A percentile compares a stretch with the other conserved stretches of the same genome.
Conservation (phyloP, 1,140 invertebrate species). For the Drosophila ogumai region DNA sequence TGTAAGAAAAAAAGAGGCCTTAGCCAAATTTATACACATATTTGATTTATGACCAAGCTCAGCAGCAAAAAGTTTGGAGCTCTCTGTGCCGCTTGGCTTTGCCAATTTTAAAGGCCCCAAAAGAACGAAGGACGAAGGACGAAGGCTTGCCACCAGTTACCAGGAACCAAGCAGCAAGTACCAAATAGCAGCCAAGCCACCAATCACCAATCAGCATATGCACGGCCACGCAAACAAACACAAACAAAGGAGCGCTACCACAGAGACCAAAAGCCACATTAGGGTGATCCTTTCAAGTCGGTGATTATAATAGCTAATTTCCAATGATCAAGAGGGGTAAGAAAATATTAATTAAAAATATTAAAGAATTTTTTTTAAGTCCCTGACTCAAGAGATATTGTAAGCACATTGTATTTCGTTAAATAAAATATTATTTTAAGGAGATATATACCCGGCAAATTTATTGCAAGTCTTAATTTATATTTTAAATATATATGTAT, state of each 20-base stretch:
- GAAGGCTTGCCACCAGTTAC: slow-evolving; percentile 45
- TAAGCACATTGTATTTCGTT: neutral
- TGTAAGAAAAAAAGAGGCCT: slow-evolving; percentile 10
- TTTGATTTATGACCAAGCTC: slow-evolving; percentile 63
- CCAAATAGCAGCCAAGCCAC: slow-evolving; percentile 17
- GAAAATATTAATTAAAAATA: neutral
- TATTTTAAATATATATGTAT: no score
- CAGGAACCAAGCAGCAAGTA: slow-evolving; percentile 1
- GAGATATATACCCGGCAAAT: neutral
- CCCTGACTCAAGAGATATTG: neutral
- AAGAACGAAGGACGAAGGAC: slow-evolving; percentile 34
- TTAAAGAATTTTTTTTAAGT: neutral
- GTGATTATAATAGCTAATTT: neutral
- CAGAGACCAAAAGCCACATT: slow-evolving; percentile 6
- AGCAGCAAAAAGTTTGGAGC: slow-evolving; percentile 45
- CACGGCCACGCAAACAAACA: slow-evolving; percentile 45
- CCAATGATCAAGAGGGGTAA: neutral
- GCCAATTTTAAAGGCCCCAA: slow-evolving; percentile 44
- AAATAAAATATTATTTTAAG: neutral
- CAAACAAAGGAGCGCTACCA: slow-evolving; percentile 18
- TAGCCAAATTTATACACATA: slow-evolving; percentile 39
- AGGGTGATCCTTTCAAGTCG: slow-evolving; percentile 5
- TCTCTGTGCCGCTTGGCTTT: slow-evolving; percentile 50
- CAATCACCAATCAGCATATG: slow-evolving; percentile 67
- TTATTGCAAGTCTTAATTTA: neutral